Evolutionary conservation across 2,797 vertebrate genomes (phyloP).

Genomic region (Rhadinocentrus ornatus): DNA sequence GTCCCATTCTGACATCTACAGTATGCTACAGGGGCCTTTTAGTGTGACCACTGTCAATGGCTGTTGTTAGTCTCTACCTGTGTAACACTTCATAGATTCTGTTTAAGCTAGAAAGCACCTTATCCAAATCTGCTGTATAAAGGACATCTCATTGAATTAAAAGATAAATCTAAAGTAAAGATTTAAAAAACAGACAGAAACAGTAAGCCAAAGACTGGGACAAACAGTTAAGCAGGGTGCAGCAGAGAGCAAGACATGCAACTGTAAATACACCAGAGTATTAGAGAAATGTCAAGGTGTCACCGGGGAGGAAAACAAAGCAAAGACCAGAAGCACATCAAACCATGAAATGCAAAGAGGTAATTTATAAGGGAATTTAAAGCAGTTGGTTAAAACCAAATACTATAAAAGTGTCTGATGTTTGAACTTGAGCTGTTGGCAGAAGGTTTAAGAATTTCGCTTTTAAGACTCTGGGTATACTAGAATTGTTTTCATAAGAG

Average conservation of each 20-base stretch:
- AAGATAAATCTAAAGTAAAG: too few relatives aligned
- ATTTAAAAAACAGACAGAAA: neutral
- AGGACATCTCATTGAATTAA: too few relatives aligned
- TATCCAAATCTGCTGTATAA: too few relatives aligned
- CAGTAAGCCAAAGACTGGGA: neutral
- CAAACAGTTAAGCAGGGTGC: neutral
- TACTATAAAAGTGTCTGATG: slow-evolving; percentile 8
- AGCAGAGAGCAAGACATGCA: neutral
- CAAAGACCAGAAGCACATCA: neutral
- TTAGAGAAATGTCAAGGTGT: too few relatives aligned
- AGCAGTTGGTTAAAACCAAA: neutral
- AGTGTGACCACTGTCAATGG: neutral
- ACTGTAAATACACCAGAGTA: neutral
- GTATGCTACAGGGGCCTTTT: neutral
- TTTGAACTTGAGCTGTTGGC: neutral
- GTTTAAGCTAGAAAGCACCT: neutral
- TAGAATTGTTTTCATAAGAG: too few relatives aligned
- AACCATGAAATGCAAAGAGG: neutral
- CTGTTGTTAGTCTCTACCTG: neutral
- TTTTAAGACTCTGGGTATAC: too few relatives aligned
- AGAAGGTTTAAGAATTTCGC: too few relatives aligned
- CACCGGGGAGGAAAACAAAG: neutral
- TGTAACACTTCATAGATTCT: neutral
- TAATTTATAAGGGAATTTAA: neutral
- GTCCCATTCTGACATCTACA: neutral